A percentile compares a stretch with the other conserved stretches of the same genome.
phyloP scores from a whole-genome alignment of 2,797 vertebrate genomes.

The Apogon talboti region DNA sequence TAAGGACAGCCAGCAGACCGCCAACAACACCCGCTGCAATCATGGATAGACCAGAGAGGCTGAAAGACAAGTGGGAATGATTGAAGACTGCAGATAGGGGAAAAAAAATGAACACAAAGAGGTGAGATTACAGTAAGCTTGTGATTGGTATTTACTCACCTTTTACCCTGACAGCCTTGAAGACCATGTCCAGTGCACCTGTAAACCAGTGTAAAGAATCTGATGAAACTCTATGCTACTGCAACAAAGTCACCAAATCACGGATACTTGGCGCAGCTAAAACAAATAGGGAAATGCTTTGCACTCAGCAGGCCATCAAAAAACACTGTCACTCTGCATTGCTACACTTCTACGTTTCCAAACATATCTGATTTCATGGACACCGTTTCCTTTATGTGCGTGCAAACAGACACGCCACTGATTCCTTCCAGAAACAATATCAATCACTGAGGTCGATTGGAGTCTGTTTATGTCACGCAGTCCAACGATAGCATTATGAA shows the following conservation, averaged over 20 bases:
- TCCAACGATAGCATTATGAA: constrained; percentile 18
- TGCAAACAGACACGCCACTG: background rate
- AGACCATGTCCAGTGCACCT: constrained; percentile 90
- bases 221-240: background rate
- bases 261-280: constrained; percentile 12
- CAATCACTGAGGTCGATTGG: constrained; percentile 10
- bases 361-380: constrained; percentile 16
- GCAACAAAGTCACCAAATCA: constrained; percentile 9
- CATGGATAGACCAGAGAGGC: constrained; percentile 84
- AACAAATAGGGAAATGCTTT: constrained; percentile 1
- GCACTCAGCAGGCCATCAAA: constrained; percentile 13
- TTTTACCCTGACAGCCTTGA: constrained; percentile 82
- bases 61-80: constrained; percentile 44
- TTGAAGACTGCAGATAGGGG: constrained; percentile 15
- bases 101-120: constrained; percentile 29
- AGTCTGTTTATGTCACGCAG: constrained; percentile 32
- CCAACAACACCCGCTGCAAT: constrained; percentile 92
- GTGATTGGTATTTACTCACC: constrained; percentile 75
- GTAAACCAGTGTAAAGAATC: constrained; percentile 49
- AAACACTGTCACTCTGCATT: background rate
- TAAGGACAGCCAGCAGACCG: constrained; percentile 87
- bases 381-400: background rate
- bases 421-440: constrained; percentile 26
- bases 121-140: background rate
- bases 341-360: constrained; percentile 6